Percentiles rank a stretch among this genome's conserved stretches.
Evolutionary conservation across 2,113 vertebrate species (phyloP).

Genomic region (Origma solitaria): DNA sequence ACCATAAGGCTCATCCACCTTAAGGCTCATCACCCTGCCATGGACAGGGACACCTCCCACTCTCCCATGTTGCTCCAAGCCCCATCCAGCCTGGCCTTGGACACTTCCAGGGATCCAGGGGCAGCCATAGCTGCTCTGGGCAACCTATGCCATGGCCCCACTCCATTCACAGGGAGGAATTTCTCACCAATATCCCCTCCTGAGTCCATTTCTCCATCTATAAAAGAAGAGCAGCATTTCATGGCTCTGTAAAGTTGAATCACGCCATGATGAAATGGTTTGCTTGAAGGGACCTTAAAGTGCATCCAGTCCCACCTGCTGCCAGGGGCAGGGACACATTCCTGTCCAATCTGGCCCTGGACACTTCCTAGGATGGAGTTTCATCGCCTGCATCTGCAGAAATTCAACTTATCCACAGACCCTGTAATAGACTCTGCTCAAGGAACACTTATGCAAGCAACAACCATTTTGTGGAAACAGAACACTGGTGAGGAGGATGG

Average conservation of each 20-base stretch:
- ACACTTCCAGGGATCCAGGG: background rate
- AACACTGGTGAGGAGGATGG: background rate
- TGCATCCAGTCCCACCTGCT: background rate
- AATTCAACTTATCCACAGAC: too few relatives aligned
- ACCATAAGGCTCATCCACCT: background rate
- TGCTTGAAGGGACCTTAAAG: background rate
- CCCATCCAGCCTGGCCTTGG: background rate
- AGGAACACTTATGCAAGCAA: background rate
- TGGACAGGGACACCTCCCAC: background rate
- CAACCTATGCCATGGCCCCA: too few relatives aligned
- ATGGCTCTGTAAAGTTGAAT: background rate
- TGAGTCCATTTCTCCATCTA: background rate
- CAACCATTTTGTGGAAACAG: rapidly evolving
- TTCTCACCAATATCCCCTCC: background rate
- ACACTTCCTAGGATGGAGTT: background rate
- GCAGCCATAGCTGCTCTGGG: too few relatives aligned
- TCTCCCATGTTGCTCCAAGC: background rate
- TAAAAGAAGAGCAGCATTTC: rapidly evolving
- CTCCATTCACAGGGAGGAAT: background rate
- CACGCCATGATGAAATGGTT: background rate
- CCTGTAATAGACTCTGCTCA: background rate
- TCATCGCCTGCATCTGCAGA: background rate
- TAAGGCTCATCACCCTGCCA: background rate
- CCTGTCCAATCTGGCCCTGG: background rate
- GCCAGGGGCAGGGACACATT: background rate